These are phyloP conservation scores for Erinaceus europaeus DNA, from an alignment of 2,113 vertebrate species.

Conservation along the genomic window DNA sequence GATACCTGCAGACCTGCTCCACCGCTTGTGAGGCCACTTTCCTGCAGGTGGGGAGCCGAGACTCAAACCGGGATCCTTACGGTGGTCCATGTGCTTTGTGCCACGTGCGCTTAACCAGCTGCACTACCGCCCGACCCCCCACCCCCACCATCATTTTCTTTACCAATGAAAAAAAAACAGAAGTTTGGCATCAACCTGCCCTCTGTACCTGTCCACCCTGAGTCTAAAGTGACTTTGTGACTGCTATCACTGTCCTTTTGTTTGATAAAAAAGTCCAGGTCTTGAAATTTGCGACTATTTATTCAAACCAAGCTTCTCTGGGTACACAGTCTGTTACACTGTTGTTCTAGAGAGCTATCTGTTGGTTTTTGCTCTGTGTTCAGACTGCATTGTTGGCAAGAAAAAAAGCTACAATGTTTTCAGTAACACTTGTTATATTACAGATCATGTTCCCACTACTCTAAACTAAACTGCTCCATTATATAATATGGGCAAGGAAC, in stretches of 20 bases:
- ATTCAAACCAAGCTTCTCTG: conserved; percentile 41
- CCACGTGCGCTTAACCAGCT: too few relatives aligned
- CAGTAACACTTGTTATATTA: conserved; percentile 14
- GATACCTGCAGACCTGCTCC: too few relatives aligned
- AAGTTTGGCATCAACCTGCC: background rate
- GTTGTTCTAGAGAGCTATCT: conserved; percentile 25
- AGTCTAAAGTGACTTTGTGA: background rate
- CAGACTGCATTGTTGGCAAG: background rate
- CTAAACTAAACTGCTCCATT: background rate
- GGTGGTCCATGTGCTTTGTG: too few relatives aligned
- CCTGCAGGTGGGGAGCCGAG: too few relatives aligned
- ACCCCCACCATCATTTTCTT: too few relatives aligned
- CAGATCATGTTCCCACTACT: background rate
- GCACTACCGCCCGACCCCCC: too few relatives aligned
- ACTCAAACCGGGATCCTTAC: too few relatives aligned
- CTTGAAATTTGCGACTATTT: conserved; percentile 55
- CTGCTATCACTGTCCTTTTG: conserved; percentile 26
- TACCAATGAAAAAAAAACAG: background rate
- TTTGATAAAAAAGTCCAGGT: conserved; percentile 37
- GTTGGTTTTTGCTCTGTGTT: conserved; percentile 47
- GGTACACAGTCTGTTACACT: background rate
- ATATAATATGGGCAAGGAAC: background rate
- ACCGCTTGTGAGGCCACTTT: too few relatives aligned
- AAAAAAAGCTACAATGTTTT: conserved; percentile 35
- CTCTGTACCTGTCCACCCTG: background rate